Evolutionary conservation across 1,140 invertebrate genomes (phyloP).

Genomic region (Bombus confusus): DNA sequence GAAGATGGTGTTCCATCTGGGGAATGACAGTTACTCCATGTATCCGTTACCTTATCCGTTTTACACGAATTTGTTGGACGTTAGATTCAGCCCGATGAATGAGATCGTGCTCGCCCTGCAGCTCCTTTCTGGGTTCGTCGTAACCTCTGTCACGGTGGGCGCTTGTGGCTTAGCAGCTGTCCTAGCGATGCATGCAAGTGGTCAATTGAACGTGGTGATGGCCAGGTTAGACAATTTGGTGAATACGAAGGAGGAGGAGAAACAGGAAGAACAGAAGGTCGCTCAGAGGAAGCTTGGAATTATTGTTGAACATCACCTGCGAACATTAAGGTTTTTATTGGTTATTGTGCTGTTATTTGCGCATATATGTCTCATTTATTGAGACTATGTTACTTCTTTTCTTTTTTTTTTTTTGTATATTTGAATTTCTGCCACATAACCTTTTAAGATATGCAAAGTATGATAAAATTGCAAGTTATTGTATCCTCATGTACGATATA

Average conservation of each 20-base stretch:
- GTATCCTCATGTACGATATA: too few species aligned
- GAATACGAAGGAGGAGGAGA: background rate
- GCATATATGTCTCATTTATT: too few species aligned
- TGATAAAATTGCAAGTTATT: too few species aligned
- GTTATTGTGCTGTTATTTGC: background rate
- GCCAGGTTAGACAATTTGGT: slow-evolving; percentile 48
- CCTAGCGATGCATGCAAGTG: slow-evolving; percentile 64
- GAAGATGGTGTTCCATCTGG: background rate
- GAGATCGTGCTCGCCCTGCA: slow-evolving; percentile 56
- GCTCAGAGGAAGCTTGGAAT: background rate
- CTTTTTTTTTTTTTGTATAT: too few species aligned
- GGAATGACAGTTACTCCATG: slow-evolving; percentile 53
- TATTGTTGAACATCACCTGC: slow-evolving; percentile 48
- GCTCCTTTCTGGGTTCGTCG: slow-evolving; percentile 40
- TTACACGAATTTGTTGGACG: slow-evolving; percentile 45
- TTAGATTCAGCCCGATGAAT: slow-evolving; percentile 42
- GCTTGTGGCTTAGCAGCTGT: slow-evolving; percentile 58
- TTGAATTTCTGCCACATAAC: too few species aligned
- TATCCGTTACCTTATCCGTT: slow-evolving; percentile 48
- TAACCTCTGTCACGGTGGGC: slow-evolving; percentile 48
- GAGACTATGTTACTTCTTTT: too few species aligned
- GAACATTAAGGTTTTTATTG: slow-evolving; percentile 40
- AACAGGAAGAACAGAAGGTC: background rate
- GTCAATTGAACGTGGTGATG: slow-evolving; percentile 58
- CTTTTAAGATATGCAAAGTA: too few species aligned